Evolutionary conservation across 2,888 invertebrate genomes (phyloP), one percentile per base, ranked within the genome.

Genomic region (Mellilla xanthometata): DNA sequence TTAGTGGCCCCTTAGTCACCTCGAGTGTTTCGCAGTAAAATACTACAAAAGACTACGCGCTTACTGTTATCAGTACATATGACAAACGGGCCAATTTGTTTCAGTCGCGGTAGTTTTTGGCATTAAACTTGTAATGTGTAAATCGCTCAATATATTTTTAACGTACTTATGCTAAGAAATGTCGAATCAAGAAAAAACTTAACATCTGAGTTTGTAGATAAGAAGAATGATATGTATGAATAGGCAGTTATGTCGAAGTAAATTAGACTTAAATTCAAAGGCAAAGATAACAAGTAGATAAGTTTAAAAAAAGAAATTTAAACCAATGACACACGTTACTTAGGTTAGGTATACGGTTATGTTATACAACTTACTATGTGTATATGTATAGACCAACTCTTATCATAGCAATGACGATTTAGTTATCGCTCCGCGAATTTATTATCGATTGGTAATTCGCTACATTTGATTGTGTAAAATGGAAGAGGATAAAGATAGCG

Each of bases 361-460:
- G 15, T 6, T 19, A 19, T 15, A 15, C 15, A 3, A 15, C 6
- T 5, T 6, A 3, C 15, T 27, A 2, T 2, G 6, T 3, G 7
- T 15, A 15, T 3, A 12, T 34, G 3, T 13, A 8, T 27, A 27
- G 8, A 8, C 9, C 12, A n/a, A 9, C 11, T n/a, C 41, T 47
- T 47, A 47, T 47, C 47, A 29, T n/a, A 4, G 9, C 19, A 9
- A 29, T 13, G 40, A 27, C 22, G 32, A 36, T 40, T 30, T 12
- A 19, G 34, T 19, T 47, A 47, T 41, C 47, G 30, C 34, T 11
- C 12, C 2, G 24, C 32, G 10, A 19, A 29, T 24, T 29, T 32
- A 38, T 33, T 47, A 47, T 47, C 47, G 41, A 47, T 38, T 33
- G 28, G 41, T 29, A 28, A 40, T 40, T 41, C 27, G 29, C 19